Percentiles rank a stretch among this genome's conserved stretches.
Conservation (phyloP, 2,888 invertebrate genomes). For the Parnassius apollo region DNA sequence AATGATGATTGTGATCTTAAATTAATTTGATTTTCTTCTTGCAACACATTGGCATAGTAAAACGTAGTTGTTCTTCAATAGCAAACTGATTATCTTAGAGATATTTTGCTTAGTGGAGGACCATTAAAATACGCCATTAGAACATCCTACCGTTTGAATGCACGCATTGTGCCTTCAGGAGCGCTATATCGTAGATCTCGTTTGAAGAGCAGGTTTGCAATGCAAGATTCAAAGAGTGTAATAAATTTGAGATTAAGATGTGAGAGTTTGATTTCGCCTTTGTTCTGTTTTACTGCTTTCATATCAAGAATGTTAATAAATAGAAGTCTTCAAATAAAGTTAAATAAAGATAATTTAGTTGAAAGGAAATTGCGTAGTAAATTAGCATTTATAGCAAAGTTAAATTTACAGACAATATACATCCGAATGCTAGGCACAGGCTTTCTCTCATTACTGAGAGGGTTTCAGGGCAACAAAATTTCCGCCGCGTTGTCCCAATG, state of each 20-base stretch:
- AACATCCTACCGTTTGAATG: constrained; percentile 49
- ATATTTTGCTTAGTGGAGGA: constrained; percentile 11
- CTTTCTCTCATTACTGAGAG: too few relatives aligned
- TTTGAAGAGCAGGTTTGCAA: constrained; percentile 26
- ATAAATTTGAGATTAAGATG: constrained; percentile 1
- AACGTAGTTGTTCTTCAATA: constrained; percentile 5
- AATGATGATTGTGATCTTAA: too few relatives aligned
- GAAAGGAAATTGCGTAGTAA: too few relatives aligned
- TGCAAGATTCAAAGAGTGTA: constrained; percentile 11
- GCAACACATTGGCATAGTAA: neutral
- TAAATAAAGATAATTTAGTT: too few relatives aligned
- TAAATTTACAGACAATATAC: too few relatives aligned
- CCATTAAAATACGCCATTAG: constrained; percentile 48
- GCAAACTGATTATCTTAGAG: constrained; percentile 10
- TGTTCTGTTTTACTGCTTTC: neutral
- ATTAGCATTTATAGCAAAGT: too few relatives aligned
- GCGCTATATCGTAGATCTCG: constrained; percentile 53
- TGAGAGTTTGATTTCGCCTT: neutral
- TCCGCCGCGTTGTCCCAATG: too few relatives aligned
- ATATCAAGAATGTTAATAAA: too few relatives aligned
- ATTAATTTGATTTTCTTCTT: constrained; percentile 1
- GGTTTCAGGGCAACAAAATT: too few relatives aligned
- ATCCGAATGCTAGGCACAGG: too few relatives aligned
- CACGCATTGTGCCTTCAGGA: constrained; percentile 56
- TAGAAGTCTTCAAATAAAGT: too few relatives aligned